A percentile compares a stretch with the other conserved stretches of the same genome.
Evolutionary conservation across 2,113 vertebrate species (phyloP).

Genomic region (Lepidothrix coronata): DNA sequence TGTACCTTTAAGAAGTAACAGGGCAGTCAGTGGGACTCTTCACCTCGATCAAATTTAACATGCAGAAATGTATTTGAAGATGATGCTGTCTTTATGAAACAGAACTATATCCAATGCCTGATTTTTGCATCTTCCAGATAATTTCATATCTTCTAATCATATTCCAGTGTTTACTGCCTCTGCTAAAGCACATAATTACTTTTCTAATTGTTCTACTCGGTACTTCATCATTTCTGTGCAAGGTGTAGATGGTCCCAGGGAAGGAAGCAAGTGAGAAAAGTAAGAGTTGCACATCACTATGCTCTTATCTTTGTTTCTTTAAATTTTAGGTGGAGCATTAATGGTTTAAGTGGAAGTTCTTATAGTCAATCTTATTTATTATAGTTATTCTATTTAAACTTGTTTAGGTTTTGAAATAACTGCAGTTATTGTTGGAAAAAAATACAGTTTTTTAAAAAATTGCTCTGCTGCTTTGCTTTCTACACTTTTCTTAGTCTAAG

Average conservation of each 20-base stretch:
- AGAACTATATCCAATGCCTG: neutral
- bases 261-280: neutral
- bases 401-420: neutral
- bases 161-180: neutral
- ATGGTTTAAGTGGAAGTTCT: neutral
- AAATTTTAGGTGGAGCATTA: neutral
- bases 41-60: neutral
- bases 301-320: neutral
- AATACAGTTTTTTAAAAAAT: rapidly evolving
- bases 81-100: neutral
- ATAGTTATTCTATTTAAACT: neutral
- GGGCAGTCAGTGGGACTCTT: neutral
- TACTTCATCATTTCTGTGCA: neutral
- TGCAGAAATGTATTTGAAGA: neutral
- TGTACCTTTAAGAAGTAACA: neutral
- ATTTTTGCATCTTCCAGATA: neutral
- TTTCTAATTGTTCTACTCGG: neutral
- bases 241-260: neutral
- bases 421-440: neutral
- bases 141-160: neutral
- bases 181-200: neutral
- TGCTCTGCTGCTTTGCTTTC: neutral
- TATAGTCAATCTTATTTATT: neutral
- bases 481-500: neutral
- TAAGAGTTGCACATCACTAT: neutral